Percentiles rank a stretch among this genome's conserved stretches.
phyloP scores from a whole-genome alignment of 2,888 invertebrate species.

The Helleia helle region DNA sequence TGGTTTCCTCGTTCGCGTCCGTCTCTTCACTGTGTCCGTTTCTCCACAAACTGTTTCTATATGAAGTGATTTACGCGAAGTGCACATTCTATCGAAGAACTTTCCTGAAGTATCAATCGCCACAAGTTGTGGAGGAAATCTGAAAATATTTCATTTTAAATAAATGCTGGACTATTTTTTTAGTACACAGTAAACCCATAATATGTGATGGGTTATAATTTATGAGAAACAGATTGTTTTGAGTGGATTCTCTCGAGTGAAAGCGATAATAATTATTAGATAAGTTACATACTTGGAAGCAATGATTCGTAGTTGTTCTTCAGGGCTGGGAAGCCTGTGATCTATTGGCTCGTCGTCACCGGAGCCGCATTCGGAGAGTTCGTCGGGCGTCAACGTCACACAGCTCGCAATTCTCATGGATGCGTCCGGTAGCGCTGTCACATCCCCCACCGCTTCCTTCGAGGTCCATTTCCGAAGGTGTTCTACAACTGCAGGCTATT shows the following conservation, averaged over 20 bases:
- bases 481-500: slow-evolving; percentile 86
- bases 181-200: no score
- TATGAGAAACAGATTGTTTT: no score
- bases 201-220: no score
- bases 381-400: slow-evolving; percentile 63
- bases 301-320: slow-evolving; percentile 88
- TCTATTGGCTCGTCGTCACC: slow-evolving; percentile 83
- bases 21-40: slow-evolving; percentile 78
- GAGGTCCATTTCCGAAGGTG: slow-evolving; percentile 90
- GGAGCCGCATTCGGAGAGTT: slow-evolving; percentile 70
- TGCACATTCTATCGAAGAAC: slow-evolving; percentile 92
- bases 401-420: slow-evolving; percentile 79
- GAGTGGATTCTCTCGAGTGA: no score
- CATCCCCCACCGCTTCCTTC: slow-evolving; percentile 85
- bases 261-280: no score
- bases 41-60: slow-evolving; percentile 63
- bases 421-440: slow-evolving; percentile 86
- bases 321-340: slow-evolving; percentile 90
- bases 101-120: slow-evolving; percentile 91
- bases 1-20: slow-evolving; percentile 82
- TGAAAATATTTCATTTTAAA: slow-evolving; percentile 34
- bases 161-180: neutral
- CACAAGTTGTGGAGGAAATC: slow-evolving; percentile 91
- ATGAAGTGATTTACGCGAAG: slow-evolving; percentile 86
- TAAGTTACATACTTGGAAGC: slow-evolving; percentile 86